phyloP scores from a whole-genome alignment of 2,888 invertebrate species.

The Brachypalpus laphriformis region DNA sequence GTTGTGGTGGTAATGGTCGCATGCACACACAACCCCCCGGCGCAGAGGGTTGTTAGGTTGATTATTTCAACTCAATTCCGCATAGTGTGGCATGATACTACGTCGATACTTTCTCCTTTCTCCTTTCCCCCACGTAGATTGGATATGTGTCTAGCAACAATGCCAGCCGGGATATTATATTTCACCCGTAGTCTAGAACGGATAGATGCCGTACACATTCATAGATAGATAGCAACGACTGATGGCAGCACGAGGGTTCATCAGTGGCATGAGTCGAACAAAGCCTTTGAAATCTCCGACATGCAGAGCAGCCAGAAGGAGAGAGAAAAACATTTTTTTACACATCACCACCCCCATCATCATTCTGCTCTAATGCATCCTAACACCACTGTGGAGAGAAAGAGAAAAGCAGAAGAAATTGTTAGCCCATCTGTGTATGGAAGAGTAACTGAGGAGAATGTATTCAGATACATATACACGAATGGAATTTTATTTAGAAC shows the following conservation, averaged over 20 bases:
- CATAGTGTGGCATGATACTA: slow-evolving; percentile 34
- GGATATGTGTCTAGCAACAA: slow-evolving; percentile 69
- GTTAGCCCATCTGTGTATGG: slow-evolving; percentile 54
- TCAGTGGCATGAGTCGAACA: slow-evolving; percentile 14
- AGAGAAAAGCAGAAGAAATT: neutral
- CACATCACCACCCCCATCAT: slow-evolving; percentile 38
- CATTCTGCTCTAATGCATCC: slow-evolving; percentile 48
- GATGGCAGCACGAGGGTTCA: slow-evolving; percentile 42
- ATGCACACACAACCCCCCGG: neutral
- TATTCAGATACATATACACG: neutral
- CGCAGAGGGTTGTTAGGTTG: slow-evolving; percentile 51
- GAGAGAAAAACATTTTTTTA: slow-evolving; percentile 13
- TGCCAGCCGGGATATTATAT: slow-evolving; percentile 59
- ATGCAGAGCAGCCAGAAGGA: slow-evolving; percentile 3
- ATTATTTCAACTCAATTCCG: slow-evolving; percentile 66
- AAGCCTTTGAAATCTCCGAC: slow-evolving; percentile 48
- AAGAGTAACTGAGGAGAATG: neutral
- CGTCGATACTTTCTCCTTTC: neutral
- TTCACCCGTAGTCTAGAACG: slow-evolving; percentile 59
- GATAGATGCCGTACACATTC: slow-evolving; percentile 40
- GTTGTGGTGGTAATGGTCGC: slow-evolving; percentile 69
- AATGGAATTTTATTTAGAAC: slow-evolving; percentile 46
- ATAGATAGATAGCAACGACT: slow-evolving; percentile 1
- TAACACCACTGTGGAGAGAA: neutral
- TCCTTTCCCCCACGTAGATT: slow-evolving; percentile 27